Evolutionary conservation across 2,113 vertebrate species (phyloP), one percentile per base, ranked within the genome.

Genomic region (Grammomys dolichurus): DNA sequence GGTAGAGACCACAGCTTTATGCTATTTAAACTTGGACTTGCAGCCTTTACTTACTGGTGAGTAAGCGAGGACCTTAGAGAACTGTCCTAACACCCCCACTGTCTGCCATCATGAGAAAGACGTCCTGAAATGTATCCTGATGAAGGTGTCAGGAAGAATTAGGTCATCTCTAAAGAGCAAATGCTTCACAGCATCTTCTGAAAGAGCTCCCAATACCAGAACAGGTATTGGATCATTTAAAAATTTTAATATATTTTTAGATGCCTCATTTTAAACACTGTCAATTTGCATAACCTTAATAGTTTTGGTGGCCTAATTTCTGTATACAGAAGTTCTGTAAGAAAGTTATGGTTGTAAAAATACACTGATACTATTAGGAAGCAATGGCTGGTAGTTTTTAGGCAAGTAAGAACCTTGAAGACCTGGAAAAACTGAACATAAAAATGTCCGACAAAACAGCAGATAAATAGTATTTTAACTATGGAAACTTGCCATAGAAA

Each of bases 31-130:
- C 54, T 95, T 94, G 11, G 40, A 93, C 33, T 90, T 96, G 46
- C 17, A 90, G 20, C 84, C 93, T 89, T 97, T 87, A 80, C 84
- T 95, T 90, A 69, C 22, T 93, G 20, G 22, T 87, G n/a, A 93
- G n/a, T 90, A n/a, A 96, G 51, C 22, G 75, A 51, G 86, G 89
- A 93, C 14, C 88, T 82, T 46, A 78, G 33, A 95, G 70, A 86
- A 70, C 46, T 93, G 67, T 24, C 33, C 1, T 85, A 24, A 87
- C 24, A 63, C 16, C 7, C 69, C 14, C 19, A 56, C 94, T 97
- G 48, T 91, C 48, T 94, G 48, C 46, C 77, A 78, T 58, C 6
- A 58, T 90, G 19, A 93, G 43, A 89, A 85, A 95, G 56, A 65
- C 22, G 69, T 80, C 95, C 43, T 93, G 69, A 94, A 93, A 95